Evolutionary conservation across 1,140 invertebrate species (phyloP).

Genomic region (Lepidurus couesii): DNA sequence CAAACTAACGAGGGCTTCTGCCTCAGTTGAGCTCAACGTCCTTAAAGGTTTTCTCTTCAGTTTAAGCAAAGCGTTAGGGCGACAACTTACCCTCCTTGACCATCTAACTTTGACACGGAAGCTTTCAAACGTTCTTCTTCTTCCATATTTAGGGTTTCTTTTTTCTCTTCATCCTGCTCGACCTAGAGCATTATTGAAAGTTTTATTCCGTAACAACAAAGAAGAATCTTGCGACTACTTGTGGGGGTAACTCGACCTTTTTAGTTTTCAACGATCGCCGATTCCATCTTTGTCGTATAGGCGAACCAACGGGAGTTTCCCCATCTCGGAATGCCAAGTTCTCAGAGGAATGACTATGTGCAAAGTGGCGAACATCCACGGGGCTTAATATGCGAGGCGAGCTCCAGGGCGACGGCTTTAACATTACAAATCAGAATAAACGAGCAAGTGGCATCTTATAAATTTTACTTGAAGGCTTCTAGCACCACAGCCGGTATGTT

Average conservation of each 20-base stretch:
- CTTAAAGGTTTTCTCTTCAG: constrained; percentile 37
- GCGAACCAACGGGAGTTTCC: constrained; percentile 42
- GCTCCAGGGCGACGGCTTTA: constrained; percentile 51
- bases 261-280: constrained; percentile 40
- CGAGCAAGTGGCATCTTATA: neutral
- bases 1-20: constrained; percentile 51
- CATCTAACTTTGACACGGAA: neutral
- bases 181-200: constrained; percentile 3
- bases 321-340: constrained; percentile 44
- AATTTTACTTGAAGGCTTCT: constrained; percentile 46
- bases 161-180: constrained; percentile 10
- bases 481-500: constrained; percentile 40
- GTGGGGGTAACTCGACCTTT: constrained; percentile 6
- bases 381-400: constrained; percentile 51
- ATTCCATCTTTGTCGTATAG: constrained; percentile 43
- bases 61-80: neutral
- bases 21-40: constrained; percentile 49
- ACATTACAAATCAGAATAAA: constrained; percentile 30
- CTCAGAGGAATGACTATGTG: constrained; percentile 50
- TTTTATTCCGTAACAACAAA: neutral
- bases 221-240: neutral
- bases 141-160: neutral
- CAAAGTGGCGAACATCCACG: constrained; percentile 49
- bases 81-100: neutral
- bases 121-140: constrained; percentile 23